phyloP scores from a whole-genome alignment of 2,888 invertebrate species.

The Exocentrus adspersus region DNA sequence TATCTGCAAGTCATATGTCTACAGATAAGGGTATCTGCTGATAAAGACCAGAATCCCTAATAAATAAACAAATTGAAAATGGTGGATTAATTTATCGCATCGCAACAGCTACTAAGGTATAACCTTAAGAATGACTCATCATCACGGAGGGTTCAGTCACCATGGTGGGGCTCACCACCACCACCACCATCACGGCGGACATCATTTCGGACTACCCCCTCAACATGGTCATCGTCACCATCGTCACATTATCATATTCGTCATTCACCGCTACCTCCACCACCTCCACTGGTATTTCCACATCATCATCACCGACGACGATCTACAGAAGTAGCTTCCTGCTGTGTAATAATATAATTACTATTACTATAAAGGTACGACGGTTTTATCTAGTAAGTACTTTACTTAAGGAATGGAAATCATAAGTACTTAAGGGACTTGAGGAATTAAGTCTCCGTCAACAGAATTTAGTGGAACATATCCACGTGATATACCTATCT shows the following conservation, averaged over 20 bases:
- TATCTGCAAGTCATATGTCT: too few species aligned
- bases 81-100: too few species aligned
- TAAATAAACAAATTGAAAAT: too few species aligned
- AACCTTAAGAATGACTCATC: not conserved
- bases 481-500: not conserved
- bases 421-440: too few species aligned
- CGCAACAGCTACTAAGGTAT: too few species aligned
- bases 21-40: too few species aligned
- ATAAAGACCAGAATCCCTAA: too few species aligned
- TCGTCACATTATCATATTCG: not conserved
- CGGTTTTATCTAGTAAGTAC: not conserved
- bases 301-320: not conserved
- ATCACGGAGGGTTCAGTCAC: not conserved
- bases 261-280: not conserved
- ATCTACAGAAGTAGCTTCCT: not conserved
- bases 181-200: not conserved
- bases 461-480: too few species aligned
- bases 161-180: conserved; percentile 6
- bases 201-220: not conserved
- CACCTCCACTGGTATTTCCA: not conserved
- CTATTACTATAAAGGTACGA: not conserved
- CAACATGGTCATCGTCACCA: not conserved
- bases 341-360: conserved; percentile 1
- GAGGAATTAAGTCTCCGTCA: too few species aligned
- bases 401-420: too few species aligned